A percentile compares a stretch with the other conserved stretches of the same genome.
Conservation (phyloP, 1,140 invertebrate species). For the Riptortus pedestris region DNA sequence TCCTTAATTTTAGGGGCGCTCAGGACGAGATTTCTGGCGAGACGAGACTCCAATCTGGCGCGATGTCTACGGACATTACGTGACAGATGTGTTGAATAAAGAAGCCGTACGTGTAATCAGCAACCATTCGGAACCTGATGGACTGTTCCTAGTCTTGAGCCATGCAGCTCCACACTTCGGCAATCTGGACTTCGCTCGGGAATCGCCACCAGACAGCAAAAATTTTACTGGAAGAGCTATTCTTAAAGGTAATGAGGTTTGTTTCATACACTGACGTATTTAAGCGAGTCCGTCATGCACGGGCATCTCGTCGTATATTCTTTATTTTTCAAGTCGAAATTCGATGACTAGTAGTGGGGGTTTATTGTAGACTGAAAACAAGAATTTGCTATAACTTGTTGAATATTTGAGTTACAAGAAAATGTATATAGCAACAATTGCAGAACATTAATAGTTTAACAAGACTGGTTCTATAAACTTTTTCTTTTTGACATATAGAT, state of each 20-base stretch:
- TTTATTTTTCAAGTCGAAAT: too few species aligned
- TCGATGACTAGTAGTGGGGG: too few species aligned
- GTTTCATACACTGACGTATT: too few species aligned
- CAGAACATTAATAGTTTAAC: too few species aligned
- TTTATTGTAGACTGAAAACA: too few species aligned
- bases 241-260: constrained; percentile 50
- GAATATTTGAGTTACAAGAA: too few species aligned
- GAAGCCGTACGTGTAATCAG: constrained; percentile 49
- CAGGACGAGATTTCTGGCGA: constrained; percentile 41
- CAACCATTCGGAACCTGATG: constrained; percentile 43
- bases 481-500: too few species aligned
- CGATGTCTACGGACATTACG: constrained; percentile 49
- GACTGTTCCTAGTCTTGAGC: constrained; percentile 56
- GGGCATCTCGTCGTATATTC: too few species aligned
- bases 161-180: constrained; percentile 59
- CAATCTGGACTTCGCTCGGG: constrained; percentile 45
- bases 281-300: too few species aligned
- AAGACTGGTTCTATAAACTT: too few species aligned
- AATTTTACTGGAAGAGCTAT: constrained; percentile 52
- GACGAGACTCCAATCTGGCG: constrained; percentile 45
- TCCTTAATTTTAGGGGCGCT: background rate
- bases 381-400: too few species aligned
- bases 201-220: constrained; percentile 44
- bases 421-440: too few species aligned
- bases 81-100: constrained; percentile 56